Base-by-base conservation (phyloP, 1,140 invertebrate genomes). In the Sesamia nonagrioides region DNA sequence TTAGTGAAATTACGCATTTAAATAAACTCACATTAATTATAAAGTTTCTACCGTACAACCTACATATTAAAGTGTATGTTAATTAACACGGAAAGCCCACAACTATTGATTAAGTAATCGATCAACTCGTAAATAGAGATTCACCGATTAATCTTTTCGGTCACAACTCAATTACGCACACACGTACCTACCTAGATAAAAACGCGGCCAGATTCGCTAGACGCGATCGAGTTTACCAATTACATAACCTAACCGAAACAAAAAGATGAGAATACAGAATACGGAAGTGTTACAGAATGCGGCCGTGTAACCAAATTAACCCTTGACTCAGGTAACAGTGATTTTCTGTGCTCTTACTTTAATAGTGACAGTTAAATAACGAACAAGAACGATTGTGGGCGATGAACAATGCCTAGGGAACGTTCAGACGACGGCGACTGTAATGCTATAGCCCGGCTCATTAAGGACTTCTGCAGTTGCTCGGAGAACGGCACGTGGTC, bases 401-500 rank as follows among this genome's bases (percentile, higher is more conserved):
- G 77, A 80, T 79, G 81, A 77, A 93, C 86, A 80, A 95, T 94
- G 92, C 86, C 92, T 52, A 95, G 88, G 81, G 92, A 87, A 77
- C 80, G 88, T 40, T 80, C 88, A 4, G 89, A 89, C 48, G 88
- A 89, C 60, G 91, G 91, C 37, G 91, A 88, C 84, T 95, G 94
- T 77, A 92, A 89, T 50, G 91, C 93, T 13, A 89, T 95, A 79
- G 93, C 91, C 37, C 89, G 94, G 69, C 86, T 95, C 27, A 83
- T 95, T 18, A 95, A 95, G 77, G 94, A 95, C 81, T 92, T 95
- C 76, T 95, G 95, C 79, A 95, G 94, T 79, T 95, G 95, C 73
- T 92, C 94, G 0, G 94, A 95, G 78, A 92, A 94, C 86, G 94
- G 91, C 33, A 91, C 92, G 35, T 95, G 95, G 95, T 95, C 94